Percentiles rank a stretch among this genome's conserved stretches.
phyloP scores from a whole-genome alignment of 2,888 invertebrate species.

The Agapetus fuscipes region DNA sequence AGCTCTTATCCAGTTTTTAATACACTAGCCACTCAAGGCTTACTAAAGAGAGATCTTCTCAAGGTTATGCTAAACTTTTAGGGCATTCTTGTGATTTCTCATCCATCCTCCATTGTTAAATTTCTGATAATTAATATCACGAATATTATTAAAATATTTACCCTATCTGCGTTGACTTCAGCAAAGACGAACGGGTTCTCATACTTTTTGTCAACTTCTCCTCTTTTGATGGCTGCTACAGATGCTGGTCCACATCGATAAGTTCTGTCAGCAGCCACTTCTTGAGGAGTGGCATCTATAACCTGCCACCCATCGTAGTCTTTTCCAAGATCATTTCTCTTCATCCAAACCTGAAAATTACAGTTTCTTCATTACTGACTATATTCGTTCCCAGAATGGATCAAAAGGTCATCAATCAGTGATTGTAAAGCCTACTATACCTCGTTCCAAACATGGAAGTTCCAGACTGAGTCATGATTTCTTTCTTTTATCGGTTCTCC shows the following conservation, averaged over 20 bases:
- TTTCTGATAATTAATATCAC: too few species aligned
- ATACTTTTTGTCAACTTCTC: slow-evolving; percentile 72
- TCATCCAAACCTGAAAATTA: slow-evolving; percentile 70
- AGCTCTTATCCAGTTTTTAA: too few species aligned
- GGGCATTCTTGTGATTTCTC: too few species aligned
- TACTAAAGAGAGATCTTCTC: too few species aligned
- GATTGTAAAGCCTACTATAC: too few species aligned
- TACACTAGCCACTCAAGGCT: too few species aligned
- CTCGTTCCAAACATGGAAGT: slow-evolving; percentile 95
- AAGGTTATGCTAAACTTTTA: too few species aligned
- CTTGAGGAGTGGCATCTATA: slow-evolving; percentile 88
- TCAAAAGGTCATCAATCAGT: too few species aligned
- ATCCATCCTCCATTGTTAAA: too few species aligned
- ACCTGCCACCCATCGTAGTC: slow-evolving; percentile 89
- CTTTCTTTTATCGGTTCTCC: slow-evolving; percentile 72
- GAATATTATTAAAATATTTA: too few species aligned
- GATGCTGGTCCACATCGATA: slow-evolving; percentile 86
- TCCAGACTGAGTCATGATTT: slow-evolving; percentile 86
- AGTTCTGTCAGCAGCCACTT: slow-evolving; percentile 68
- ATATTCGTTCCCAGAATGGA: too few species aligned
- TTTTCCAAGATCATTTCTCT: slow-evolving; percentile 67
- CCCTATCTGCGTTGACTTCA: slow-evolving; percentile 91
- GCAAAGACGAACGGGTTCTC: slow-evolving; percentile 82
- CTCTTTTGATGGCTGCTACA: slow-evolving; percentile 70
- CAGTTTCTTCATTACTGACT: too few species aligned